Percentiles rank a stretch among this genome's conserved stretches.
phyloP scores from a whole-genome alignment of 2,113 vertebrate species.

The Amphilophus citrinellus region DNA sequence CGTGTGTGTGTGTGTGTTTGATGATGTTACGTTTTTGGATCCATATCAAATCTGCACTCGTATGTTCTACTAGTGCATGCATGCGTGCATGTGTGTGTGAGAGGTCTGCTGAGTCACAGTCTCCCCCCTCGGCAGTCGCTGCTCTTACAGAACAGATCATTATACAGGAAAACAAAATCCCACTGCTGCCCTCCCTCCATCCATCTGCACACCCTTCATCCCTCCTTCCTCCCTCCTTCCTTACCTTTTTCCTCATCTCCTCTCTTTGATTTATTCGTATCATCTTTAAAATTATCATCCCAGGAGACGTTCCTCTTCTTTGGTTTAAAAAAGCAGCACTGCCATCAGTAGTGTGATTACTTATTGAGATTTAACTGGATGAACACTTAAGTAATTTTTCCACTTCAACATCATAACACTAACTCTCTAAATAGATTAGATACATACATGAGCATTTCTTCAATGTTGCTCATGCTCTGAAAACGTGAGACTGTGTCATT shows the following conservation, averaged over 20 bases:
- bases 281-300: neutral
- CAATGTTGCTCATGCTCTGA: too few species aligned
- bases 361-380: neutral
- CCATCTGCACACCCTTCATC: neutral
- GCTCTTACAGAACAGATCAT: slow-evolving; percentile 64
- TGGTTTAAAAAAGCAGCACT: neutral
- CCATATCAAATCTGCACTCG: slow-evolving; percentile 19
- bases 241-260: neutral
- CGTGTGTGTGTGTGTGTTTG: slow-evolving; percentile 20
- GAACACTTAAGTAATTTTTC: too few species aligned
- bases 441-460: too few species aligned
- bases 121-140: slow-evolving; percentile 46
- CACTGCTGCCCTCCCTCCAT: slow-evolving; percentile 18
- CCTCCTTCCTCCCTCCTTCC: neutral
- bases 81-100: neutral
- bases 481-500: too few species aligned
- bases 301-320: neutral
- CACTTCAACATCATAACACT: too few species aligned
- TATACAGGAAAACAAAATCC: slow-evolving; percentile 37
- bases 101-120: slow-evolving; percentile 62
- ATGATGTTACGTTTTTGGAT: slow-evolving; percentile 19
- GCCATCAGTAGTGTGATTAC: neutral
- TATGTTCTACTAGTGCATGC: neutral
- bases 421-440: too few species aligned
- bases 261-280: neutral